Percentiles rank a stretch among this genome's conserved stretches.
Evolutionary conservation across 92 coral and sea anemone genomes (phyloP).

Genomic region (Parazoanthus atlanticus): DNA sequence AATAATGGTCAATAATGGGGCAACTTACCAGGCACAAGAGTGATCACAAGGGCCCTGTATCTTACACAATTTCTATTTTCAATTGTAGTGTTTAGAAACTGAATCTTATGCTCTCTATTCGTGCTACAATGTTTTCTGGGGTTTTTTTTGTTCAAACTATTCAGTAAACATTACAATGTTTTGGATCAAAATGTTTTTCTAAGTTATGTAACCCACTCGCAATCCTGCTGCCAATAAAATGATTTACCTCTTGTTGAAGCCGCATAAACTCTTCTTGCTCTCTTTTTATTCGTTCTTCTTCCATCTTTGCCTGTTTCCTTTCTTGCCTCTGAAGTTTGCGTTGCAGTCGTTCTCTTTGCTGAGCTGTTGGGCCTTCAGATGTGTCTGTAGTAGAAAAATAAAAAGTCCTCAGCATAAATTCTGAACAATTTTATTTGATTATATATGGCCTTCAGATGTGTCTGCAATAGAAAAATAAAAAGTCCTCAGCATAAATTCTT

Average conservation of each 20-base stretch:
- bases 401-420: background rate
- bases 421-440: no score
- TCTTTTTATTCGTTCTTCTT: constrained; percentile 78
- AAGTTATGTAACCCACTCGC: background rate
- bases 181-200: background rate
- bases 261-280: constrained; percentile 81
- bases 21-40: background rate
- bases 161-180: no score
- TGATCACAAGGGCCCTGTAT: background rate
- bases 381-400: constrained; percentile 55
- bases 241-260: constrained; percentile 77
- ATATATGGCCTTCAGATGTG: constrained; percentile 79
- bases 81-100: no score
- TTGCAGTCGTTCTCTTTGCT: constrained; percentile 76
- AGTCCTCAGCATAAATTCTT: background rate
- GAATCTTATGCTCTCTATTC: no score
- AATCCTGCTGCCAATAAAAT: no score
- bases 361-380: constrained; percentile 83
- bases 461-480: constrained; percentile 46
- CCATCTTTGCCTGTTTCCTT: constrained; percentile 72
- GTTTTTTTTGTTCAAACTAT: no score
- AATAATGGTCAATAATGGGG: background rate
- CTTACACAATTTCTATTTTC: no score
- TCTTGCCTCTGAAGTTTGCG: constrained; percentile 82
- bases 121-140: no score